A percentile compares a stretch with the other conserved stretches of the same genome.
phyloP scores from a whole-genome alignment of 1,140 invertebrate genomes.

The Akabosia matsudoensis region DNA sequence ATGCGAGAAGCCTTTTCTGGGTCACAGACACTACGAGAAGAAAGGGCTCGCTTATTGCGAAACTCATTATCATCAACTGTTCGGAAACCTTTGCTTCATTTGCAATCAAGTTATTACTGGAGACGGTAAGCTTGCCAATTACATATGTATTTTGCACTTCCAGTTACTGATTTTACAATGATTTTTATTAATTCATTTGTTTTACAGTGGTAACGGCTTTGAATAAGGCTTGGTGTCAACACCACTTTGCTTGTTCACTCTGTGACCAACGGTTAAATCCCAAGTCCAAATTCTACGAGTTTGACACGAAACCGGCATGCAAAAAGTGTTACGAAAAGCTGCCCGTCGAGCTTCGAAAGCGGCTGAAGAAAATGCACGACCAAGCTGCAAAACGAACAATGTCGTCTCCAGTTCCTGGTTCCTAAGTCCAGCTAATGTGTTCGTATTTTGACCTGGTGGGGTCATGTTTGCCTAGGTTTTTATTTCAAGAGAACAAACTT shows the following conservation, averaged over 20 bases:
- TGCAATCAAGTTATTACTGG: slow-evolving; percentile 98
- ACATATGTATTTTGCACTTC: neutral
- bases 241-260: slow-evolving; percentile 97
- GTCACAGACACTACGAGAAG: slow-evolving; percentile 98
- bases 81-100: slow-evolving; percentile 97
- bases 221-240: slow-evolving; percentile 99
- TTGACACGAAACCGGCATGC: slow-evolving; percentile 96
- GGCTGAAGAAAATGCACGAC: slow-evolving; percentile 52
- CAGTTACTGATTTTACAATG: neutral
- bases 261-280: slow-evolving; percentile 97
- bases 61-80: slow-evolving; percentile 97
- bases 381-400: slow-evolving; percentile 37
- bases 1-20: slow-evolving; percentile 98
- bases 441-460: too few species aligned
- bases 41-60: slow-evolving; percentile 99
- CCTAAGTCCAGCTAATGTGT: slow-evolving; percentile 8
- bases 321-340: slow-evolving; percentile 98
- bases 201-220: slow-evolving; percentile 92
- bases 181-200: neutral
- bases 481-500: too few species aligned
- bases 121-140: slow-evolving; percentile 71
- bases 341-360: slow-evolving; percentile 86
- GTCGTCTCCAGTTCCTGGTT: slow-evolving; percentile 29
- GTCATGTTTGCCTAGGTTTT: too few species aligned
- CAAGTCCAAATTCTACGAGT: slow-evolving; percentile 99